These are phyloP conservation scores for Porites cylindrica DNA, from an alignment of 92 coral and sea anemone genomes.

Conservation along the genomic window DNA sequence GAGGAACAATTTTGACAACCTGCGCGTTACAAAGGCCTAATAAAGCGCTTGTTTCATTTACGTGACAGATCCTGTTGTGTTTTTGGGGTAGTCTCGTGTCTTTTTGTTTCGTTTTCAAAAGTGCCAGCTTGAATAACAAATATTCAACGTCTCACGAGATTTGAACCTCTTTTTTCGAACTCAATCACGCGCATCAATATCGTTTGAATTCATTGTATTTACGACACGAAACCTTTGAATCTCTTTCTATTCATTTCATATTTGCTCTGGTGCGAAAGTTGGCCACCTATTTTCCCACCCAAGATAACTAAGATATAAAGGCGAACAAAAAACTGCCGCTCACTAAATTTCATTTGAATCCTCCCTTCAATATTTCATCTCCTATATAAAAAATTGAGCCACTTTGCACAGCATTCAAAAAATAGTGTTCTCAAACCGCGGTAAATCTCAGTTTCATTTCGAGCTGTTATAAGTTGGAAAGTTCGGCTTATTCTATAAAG, in stretches of 20 bases:
- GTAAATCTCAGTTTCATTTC: constrained; percentile 8
- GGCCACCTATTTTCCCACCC: not conserved
- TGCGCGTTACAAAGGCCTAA: not conserved
- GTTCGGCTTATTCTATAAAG: not conserved
- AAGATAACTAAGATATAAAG: not conserved
- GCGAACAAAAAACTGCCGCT: not conserved
- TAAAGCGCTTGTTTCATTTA: not conserved
- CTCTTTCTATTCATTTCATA: not conserved
- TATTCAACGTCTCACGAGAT: not conserved
- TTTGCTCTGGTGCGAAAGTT: constrained; percentile 14
- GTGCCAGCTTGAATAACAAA: constrained; percentile 7
- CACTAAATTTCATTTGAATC: not conserved
- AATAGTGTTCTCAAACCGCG: not conserved
- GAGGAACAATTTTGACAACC: not conserved
- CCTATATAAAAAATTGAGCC: not conserved
- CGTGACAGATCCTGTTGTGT: constrained; percentile 11
- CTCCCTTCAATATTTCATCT: not conserved
- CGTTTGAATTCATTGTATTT: not conserved
- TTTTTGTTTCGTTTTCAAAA: constrained; percentile 46
- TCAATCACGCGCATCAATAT: not conserved
- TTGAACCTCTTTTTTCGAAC: not conserved
- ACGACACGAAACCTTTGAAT: not conserved
- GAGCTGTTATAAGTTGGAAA: not conserved
- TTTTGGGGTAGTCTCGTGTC: not conserved
- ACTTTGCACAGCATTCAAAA: not conserved